Conservation (phyloP, 2,888 invertebrate species). For the Gymnocheta viridis region DNA sequence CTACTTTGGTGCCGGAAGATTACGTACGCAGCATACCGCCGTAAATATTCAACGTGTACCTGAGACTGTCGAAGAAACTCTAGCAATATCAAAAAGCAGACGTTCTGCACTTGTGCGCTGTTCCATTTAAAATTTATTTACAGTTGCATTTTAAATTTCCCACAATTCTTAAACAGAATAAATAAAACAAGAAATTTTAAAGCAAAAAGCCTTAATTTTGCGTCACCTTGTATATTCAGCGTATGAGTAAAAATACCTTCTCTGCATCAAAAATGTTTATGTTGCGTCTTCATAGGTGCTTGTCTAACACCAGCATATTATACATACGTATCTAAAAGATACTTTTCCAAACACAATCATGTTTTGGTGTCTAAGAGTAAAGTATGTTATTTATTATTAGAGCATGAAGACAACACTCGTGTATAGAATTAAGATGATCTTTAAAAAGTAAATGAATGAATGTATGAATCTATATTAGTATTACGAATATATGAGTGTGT, state of each 20-base stretch:
- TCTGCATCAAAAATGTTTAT: not conserved
- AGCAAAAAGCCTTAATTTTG: too few species aligned
- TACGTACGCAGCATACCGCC: too few species aligned
- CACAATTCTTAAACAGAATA: too few species aligned
- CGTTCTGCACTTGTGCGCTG: too few species aligned
- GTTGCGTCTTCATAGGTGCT: slow-evolving; percentile 12
- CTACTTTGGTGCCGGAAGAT: too few species aligned
- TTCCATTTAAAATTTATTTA: too few species aligned
- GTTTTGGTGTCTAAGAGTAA: not conserved
- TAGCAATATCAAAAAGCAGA: too few species aligned
- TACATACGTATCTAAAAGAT: slow-evolving; percentile 26
- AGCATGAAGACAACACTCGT: slow-evolving; percentile 49
- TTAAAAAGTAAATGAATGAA: not conserved
- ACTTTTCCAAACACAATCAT: not conserved
- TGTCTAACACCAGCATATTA: slow-evolving; percentile 47
- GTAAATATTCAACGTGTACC: too few species aligned
- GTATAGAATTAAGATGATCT: slow-evolving; percentile 44
- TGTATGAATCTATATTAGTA: not conserved
- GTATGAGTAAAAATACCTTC: not conserved
- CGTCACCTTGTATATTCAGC: too few species aligned
- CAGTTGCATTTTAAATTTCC: too few species aligned
- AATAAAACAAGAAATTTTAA: too few species aligned
- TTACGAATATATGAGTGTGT: not conserved
- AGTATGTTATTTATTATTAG: slow-evolving; percentile 41
- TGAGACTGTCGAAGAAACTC: too few species aligned